These are phyloP conservation scores for Chaetura pelagica DNA, from an alignment of 2,113 vertebrate genomes.

Conservation along the genomic window DNA sequence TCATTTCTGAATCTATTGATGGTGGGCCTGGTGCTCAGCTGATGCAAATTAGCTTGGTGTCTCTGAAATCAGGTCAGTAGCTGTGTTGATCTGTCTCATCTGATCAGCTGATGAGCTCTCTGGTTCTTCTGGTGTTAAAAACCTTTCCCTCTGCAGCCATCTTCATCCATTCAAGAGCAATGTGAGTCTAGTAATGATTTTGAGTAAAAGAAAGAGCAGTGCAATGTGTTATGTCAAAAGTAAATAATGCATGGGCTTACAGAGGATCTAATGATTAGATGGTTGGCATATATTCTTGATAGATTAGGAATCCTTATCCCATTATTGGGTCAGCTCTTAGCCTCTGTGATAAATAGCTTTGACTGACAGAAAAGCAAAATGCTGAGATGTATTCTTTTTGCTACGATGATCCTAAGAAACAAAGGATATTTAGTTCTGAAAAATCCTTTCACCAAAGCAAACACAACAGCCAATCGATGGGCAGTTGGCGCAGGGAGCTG, in stretches of 20 bases:
- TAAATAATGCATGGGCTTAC: constrained; percentile 37
- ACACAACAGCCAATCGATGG: background rate
- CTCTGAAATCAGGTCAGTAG: background rate
- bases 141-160: background rate
- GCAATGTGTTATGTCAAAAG: background rate
- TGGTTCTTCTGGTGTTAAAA: background rate
- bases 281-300: constrained; percentile 50
- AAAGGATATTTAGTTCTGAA: background rate
- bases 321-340: constrained; percentile 54
- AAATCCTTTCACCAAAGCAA: background rate
- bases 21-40: background rate
- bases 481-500: background rate
- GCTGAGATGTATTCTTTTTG: constrained; percentile 29
- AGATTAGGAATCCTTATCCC: constrained; percentile 36
- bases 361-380: constrained; percentile 30
- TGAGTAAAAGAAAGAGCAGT: background rate
- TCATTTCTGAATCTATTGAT: background rate
- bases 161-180: background rate
- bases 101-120: background rate
- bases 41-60: background rate
- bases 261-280: constrained; percentile 28
- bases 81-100: background rate
- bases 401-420: background rate
- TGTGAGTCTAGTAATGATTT: background rate
- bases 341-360: constrained; percentile 54